Evolutionary conservation across 2,888 invertebrate species (phyloP), one percentile per base, ranked within the genome.

Genomic region (Spisula subtruncata): DNA sequence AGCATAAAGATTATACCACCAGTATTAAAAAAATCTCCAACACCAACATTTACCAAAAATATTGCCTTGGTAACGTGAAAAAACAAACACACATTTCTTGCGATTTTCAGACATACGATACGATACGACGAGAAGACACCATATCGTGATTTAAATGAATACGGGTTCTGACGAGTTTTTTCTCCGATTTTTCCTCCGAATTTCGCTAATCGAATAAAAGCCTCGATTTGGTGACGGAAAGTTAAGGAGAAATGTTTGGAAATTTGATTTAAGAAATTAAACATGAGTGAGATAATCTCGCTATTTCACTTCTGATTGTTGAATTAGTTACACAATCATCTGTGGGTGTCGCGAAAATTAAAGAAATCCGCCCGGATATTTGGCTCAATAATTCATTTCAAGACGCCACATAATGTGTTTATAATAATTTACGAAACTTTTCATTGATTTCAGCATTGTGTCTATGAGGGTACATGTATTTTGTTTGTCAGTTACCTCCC

Each of bases 251-350:
- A 66, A 66, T 66, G 60, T 25, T 25, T 8, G 25, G 25, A 25
- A 66, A 66, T 66, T 66, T 66, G 60, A 66, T 66, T 66, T 66
- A n/a, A 66, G n/a, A 66, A 66, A 66, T 66, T 66, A 66, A 66
- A 66, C 60, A 66, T 6, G 25, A 66, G 60, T 25, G n/a, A 10
- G 60, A 25, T 66, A 41, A 66, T 66, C 60, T n/a, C 60, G n/a
- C 60, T 25, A n/a, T 25, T 25, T n/a, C 20, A 66, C 6, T 25
- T 66, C 60, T 66, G n/a, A 25, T 66, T 66, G 60, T 25, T 25
- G n/a, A 66, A 66, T 66, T 66, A 66, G 25, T n/a, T 1, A 41
- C 60, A 10, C 10, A 66, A 66, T 25, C 25, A 1, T n/a, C n/a
- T 66, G 25, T 66, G 60, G 60, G 60, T 66, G 25, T 25, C 51